Evolutionary conservation across 2,797 vertebrate genomes (phyloP), one percentile per base, ranked within the genome.

Genomic region (Enteromius argenteus): DNA sequence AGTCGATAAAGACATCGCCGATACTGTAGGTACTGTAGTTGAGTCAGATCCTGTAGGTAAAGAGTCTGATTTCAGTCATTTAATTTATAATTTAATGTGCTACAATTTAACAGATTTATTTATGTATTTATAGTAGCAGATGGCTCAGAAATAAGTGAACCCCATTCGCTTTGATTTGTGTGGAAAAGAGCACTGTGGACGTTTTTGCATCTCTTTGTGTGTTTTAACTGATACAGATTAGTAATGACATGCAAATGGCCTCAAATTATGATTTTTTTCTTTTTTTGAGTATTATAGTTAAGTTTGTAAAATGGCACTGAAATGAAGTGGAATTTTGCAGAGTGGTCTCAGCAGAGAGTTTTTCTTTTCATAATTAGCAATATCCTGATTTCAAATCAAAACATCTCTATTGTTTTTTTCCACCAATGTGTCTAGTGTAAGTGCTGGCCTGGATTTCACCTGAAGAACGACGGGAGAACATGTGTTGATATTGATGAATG

Each of bases 401-500:
- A 73, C 9, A 62, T 85, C 71, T 81, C 27, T 53, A 69, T 67
- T 1, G 49, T 71, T 82, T 71, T 84, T 82, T 86, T 67, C 74
- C 37, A 62, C 53, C 69, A 91, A 53, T 80, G 88, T 91, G 86
- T 86, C 42, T 90, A 99, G 98, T 99, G 98, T 91, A 98, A 98
- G 90, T 99, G 98, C 91, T 99, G 98, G 98, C 98, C 98, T 87
- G 98, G 98, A 87, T 99, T 99, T 89, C 93, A 95, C 87, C 94
- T 99, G 91, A 99, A 99, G 92, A 95, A 98, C 85, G 98, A 99
- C 85, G 97, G 97, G 68, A 99, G 95, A 95, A 99, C 97, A 0
- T 99, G 98, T 74, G 92, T 97, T 83, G 98, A 99, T 91, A 89
- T 97, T 87, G 97, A 99, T 68, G 98, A 99, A 94, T 99, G 98